phyloP scores from a whole-genome alignment of 2,888 invertebrate species.

The Melieria omissa region DNA sequence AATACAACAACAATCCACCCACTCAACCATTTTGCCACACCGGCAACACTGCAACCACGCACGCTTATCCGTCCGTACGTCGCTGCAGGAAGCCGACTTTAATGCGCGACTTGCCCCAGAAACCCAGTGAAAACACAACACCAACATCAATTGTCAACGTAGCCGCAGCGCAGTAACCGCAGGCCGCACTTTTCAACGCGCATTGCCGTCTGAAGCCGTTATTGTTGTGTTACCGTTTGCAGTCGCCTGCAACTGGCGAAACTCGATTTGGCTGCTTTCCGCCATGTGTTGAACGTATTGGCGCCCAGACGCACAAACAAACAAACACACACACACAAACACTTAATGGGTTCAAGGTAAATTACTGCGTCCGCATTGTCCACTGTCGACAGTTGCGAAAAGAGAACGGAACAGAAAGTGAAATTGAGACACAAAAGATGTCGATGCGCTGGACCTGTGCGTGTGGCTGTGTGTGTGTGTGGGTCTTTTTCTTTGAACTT shows the following conservation, averaged over 20 bases:
- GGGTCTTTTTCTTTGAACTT: slow-evolving; percentile 22
- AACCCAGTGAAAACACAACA: slow-evolving; percentile 47
- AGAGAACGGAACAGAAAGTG: slow-evolving; percentile 43
- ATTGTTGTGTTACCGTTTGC: background rate
- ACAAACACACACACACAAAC: background rate
- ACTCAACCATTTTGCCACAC: background rate
- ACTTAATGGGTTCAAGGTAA: slow-evolving; percentile 45
- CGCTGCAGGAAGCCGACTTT: background rate
- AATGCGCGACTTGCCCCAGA: slow-evolving; percentile 43
- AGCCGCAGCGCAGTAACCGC: background rate
- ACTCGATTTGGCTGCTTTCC: slow-evolving; percentile 10
- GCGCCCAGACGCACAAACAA: slow-evolving; percentile 15
- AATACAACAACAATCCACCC: slow-evolving; percentile 24
- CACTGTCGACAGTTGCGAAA: slow-evolving; percentile 9
- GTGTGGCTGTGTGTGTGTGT: background rate
- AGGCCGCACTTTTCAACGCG: too few species aligned
- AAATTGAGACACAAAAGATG: slow-evolving; percentile 40
- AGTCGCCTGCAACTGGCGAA: slow-evolving; percentile 2
- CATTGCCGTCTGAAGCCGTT: background rate
- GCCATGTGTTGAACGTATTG: background rate
- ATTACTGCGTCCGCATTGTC: slow-evolving; percentile 35
- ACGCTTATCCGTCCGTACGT: too few species aligned
- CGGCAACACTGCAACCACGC: background rate
- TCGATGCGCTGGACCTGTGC: background rate
- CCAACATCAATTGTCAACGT: slow-evolving; percentile 46